Evolutionary conservation across 2,113 vertebrate species (phyloP).

Genomic region (Heterotilapia buettikoferi): DNA sequence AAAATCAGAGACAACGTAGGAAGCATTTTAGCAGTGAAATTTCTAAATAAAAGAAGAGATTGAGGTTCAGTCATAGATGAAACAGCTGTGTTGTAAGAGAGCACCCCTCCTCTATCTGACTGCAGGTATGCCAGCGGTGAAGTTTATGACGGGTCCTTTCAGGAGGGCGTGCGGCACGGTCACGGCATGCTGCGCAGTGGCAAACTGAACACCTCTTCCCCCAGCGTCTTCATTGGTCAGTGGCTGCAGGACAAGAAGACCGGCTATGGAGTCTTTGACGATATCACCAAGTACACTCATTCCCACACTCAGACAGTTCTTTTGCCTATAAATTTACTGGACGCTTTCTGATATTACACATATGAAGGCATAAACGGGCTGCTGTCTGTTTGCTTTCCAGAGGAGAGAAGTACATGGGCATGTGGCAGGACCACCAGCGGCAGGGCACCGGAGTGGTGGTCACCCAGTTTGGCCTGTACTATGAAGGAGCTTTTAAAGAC

Average conservation of each 20-base stretch:
- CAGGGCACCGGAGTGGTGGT: slow-evolving; percentile 94
- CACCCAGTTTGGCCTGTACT: slow-evolving; percentile 96
- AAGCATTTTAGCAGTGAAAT: neutral
- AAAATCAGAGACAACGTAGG: neutral
- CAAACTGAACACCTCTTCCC: slow-evolving; percentile 88
- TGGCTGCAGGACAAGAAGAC: slow-evolving; percentile 93
- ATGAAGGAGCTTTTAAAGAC: slow-evolving; percentile 89
- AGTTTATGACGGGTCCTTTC: slow-evolving; percentile 92
- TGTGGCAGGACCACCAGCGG: slow-evolving; percentile 91
- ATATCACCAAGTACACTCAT: slow-evolving; percentile 86
- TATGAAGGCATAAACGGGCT: neutral
- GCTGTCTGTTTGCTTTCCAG: slow-evolving; percentile 52
- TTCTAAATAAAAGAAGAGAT: neutral
- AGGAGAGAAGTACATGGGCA: slow-evolving; percentile 97
- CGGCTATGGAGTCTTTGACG: slow-evolving; percentile 95
- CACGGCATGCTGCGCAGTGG: slow-evolving; percentile 94
- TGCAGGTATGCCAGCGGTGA: slow-evolving; percentile 88
- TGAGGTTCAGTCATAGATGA: neutral
- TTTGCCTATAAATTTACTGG: neutral
- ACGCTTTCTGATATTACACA: neutral
- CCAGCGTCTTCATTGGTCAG: slow-evolving; percentile 96
- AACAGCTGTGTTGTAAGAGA: neutral
- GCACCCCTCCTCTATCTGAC: neutral
- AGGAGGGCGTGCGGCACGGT: slow-evolving; percentile 90
- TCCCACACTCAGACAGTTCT: neutral